Percentiles rank a stretch among this genome's conserved stretches.
phyloP scores from a whole-genome alignment of 2,888 invertebrate genomes.

The Macrophya annulata region DNA sequence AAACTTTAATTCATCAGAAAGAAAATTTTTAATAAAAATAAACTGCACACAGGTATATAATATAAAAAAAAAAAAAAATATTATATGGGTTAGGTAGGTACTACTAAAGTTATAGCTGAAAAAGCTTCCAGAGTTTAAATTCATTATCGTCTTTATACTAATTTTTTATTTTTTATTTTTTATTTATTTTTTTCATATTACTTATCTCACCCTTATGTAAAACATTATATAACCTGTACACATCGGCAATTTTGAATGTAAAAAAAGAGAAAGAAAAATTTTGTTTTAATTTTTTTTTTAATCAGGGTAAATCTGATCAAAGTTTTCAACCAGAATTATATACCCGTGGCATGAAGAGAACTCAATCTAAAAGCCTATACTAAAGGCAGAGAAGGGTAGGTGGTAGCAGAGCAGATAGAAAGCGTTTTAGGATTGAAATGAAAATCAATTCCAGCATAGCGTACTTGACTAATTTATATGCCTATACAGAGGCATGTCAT shows the following conservation, averaged over 20 bases:
- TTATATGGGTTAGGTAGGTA: neutral
- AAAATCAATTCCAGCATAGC: neutral
- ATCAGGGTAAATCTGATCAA: slow-evolving; percentile 26
- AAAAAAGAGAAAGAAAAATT: neutral
- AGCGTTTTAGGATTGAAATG: neutral
- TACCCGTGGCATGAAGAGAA: neutral
- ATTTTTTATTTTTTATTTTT: slow-evolving; percentile 6
- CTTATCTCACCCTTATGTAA: neutral
- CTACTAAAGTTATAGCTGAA: neutral
- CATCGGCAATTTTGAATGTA: neutral
- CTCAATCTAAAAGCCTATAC: too few relatives aligned
- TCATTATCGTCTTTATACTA: neutral
- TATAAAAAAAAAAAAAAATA: too few relatives aligned
- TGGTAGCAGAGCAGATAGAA: neutral
- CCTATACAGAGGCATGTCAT: neutral
- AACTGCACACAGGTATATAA: neutral
- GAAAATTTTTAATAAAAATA: slow-evolving; percentile 37
- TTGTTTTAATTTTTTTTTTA: slow-evolving; percentile 25
- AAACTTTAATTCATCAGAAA: slow-evolving; percentile 24
- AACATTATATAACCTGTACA: neutral
- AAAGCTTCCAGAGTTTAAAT: slow-evolving; percentile 16
- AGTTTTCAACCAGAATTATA: slow-evolving; percentile 9
- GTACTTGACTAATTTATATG: neutral
- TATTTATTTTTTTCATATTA: too few relatives aligned
- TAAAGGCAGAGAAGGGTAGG: neutral